These are phyloP conservation scores for Drosophila leontia DNA, from an alignment of 1,140 invertebrate genomes.

Conservation along the genomic window DNA sequence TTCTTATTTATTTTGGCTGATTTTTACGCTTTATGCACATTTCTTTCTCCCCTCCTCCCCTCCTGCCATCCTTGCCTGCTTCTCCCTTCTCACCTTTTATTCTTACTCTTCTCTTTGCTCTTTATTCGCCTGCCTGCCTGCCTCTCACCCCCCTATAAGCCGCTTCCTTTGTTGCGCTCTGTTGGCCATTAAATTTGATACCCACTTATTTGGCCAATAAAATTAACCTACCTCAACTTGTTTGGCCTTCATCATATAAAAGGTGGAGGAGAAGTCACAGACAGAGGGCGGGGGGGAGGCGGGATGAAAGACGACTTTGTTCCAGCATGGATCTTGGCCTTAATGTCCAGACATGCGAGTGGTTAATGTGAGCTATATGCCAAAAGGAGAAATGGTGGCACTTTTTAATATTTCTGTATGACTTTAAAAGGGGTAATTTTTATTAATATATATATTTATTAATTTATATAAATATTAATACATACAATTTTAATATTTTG, in stretches of 20 bases:
- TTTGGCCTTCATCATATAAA: constrained; percentile 50
- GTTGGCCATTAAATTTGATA: constrained; percentile 81
- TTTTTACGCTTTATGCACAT: constrained; percentile 77
- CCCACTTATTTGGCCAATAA: constrained; percentile 84
- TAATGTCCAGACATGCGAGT: constrained; percentile 42
- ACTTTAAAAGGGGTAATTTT: no score
- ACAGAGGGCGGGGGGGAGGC: neutral
- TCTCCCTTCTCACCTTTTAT: neutral
- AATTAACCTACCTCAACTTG: constrained; percentile 82
- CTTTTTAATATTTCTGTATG: neutral
- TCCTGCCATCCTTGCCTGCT: neutral
- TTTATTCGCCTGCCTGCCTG: neutral
- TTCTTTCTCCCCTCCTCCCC: neutral
- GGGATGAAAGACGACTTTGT: constrained; percentile 7
- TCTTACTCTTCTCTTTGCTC: constrained; percentile 1
- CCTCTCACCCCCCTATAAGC: neutral
- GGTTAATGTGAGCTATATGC: constrained; percentile 37
- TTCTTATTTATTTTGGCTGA: constrained; percentile 77
- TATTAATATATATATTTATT: no score
- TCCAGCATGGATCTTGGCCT: constrained; percentile 12
- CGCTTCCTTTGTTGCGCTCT: constrained; percentile 30
- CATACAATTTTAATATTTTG: no score
- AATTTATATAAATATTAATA: no score
- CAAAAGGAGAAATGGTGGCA: neutral
- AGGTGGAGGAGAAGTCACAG: constrained; percentile 15